phyloP scores from a whole-genome alignment of 2,113 vertebrate species.

The Octodon degus region DNA sequence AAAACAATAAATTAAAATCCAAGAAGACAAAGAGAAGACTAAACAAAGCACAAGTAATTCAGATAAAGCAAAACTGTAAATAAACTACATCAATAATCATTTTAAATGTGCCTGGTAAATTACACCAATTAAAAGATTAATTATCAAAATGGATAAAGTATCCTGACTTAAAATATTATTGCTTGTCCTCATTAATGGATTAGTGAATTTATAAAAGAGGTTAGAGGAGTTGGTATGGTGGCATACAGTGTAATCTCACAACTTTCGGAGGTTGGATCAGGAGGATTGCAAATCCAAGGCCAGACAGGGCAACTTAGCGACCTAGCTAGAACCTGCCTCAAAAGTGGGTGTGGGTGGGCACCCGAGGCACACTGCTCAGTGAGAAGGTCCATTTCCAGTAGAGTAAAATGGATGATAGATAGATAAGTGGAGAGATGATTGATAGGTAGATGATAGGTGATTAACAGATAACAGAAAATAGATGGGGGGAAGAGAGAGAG shows the following conservation, averaged over 20 bases:
- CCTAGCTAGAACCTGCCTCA: not conserved
- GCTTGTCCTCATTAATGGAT: not conserved
- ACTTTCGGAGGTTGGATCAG: not conserved
- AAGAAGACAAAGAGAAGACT: not conserved
- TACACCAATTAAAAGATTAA: not conserved
- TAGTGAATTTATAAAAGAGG: not conserved
- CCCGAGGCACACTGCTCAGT: not conserved
- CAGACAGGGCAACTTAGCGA: not conserved
- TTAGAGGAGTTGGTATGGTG: not conserved
- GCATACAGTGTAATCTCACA: not conserved
- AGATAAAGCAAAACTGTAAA: not conserved
- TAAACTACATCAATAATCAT: not conserved
- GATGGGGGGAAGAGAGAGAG: not conserved
- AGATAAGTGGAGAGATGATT: too few species aligned
- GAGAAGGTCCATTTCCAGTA: not conserved
- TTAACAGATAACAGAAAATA: not conserved
- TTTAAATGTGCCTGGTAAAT: not conserved
- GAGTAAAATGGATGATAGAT: not conserved
- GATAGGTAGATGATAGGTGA: too few species aligned
- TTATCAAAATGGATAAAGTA: not conserved
- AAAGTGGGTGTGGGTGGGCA: not conserved
- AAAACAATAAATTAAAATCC: slow-evolving; percentile 24
- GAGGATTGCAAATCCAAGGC: not conserved
- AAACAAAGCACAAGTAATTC: not conserved
- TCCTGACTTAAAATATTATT: not conserved